Percentiles rank a stretch among this genome's conserved stretches.
These are phyloP conservation scores for Stenoptilia bipunctidactyla DNA, from an alignment of 2,888 invertebrate species.

Conservation along the genomic window DNA sequence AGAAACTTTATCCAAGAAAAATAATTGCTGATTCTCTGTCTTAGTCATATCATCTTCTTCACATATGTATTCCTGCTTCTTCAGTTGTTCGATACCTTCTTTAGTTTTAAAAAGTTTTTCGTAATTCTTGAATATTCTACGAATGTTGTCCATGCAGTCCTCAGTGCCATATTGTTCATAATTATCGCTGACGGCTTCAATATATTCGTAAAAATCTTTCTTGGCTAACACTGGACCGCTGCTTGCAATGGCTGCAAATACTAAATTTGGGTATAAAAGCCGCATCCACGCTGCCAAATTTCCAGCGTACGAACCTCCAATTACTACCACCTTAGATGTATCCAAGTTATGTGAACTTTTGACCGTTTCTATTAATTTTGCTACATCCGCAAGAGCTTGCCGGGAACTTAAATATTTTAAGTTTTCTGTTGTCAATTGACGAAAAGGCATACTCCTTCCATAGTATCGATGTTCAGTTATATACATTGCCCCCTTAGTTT, in stretches of 20 bases:
- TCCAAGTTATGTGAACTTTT: constrained; percentile 27
- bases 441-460: constrained; percentile 44
- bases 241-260: constrained; percentile 49
- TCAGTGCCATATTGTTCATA: constrained; percentile 39
- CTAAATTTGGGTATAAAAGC: constrained; percentile 40
- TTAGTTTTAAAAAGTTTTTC: constrained; percentile 30
- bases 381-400: constrained; percentile 50
- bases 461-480: constrained; percentile 52
- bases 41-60: constrained; percentile 33
- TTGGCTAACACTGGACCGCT: constrained; percentile 55
- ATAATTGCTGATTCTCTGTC: constrained; percentile 39
- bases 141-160: constrained; percentile 33
- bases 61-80: constrained; percentile 45
- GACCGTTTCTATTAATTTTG: constrained; percentile 29
- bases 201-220: constrained; percentile 47
- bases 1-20: constrained; percentile 33
- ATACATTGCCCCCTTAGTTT: constrained; percentile 51
- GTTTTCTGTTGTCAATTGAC: constrained; percentile 29
- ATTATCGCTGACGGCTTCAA: constrained; percentile 45
- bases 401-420: constrained; percentile 40
- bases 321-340: constrained; percentile 42
- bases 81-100: constrained; percentile 34
- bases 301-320: constrained; percentile 55
- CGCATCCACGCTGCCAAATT: constrained; percentile 57
- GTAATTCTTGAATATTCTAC: constrained; percentile 31